Evolutionary conservation across 2,888 invertebrate genomes (phyloP).

Genomic region (Apoda limacodes): DNA sequence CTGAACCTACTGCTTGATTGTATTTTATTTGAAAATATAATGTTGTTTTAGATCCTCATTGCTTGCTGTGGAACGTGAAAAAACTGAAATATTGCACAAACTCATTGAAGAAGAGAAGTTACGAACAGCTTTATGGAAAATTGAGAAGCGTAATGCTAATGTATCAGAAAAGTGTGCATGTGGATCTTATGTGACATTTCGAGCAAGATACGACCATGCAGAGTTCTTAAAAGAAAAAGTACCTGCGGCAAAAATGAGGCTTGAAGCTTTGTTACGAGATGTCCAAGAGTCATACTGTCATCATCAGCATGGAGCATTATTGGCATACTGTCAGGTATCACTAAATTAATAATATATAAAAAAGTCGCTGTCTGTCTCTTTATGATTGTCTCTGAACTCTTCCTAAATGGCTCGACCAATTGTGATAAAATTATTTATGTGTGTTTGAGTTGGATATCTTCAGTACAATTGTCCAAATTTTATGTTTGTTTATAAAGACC

Average conservation of each 20-base stretch:
- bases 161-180: slow-evolving; percentile 36
- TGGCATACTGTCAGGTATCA: slow-evolving; percentile 48
- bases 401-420: not conserved
- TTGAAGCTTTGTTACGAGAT: slow-evolving; percentile 41
- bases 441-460: not conserved
- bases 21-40: too few species aligned
- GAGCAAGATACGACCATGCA: slow-evolving; percentile 39
- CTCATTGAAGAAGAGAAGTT: slow-evolving; percentile 40
- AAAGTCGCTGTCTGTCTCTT: too few species aligned
- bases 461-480: too few species aligned
- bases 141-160: slow-evolving; percentile 32
- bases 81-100: slow-evolving; percentile 29
- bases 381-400: too few species aligned
- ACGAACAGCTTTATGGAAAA: slow-evolving; percentile 38
- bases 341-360: slow-evolving; percentile 3
- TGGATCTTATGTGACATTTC: slow-evolving; percentile 31
- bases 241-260: slow-evolving; percentile 38
- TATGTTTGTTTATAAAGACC: too few species aligned
- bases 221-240: slow-evolving; percentile 37
- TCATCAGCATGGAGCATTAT: slow-evolving; percentile 45
- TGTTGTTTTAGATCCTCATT: slow-evolving; percentile 39
- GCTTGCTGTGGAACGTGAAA: slow-evolving; percentile 44
- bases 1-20: too few species aligned
- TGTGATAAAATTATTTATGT: not conserved
- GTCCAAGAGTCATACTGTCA: slow-evolving; percentile 54